Base-by-base conservation (phyloP, 2,113 vertebrate species). In the Archilochus colubris region DNA sequence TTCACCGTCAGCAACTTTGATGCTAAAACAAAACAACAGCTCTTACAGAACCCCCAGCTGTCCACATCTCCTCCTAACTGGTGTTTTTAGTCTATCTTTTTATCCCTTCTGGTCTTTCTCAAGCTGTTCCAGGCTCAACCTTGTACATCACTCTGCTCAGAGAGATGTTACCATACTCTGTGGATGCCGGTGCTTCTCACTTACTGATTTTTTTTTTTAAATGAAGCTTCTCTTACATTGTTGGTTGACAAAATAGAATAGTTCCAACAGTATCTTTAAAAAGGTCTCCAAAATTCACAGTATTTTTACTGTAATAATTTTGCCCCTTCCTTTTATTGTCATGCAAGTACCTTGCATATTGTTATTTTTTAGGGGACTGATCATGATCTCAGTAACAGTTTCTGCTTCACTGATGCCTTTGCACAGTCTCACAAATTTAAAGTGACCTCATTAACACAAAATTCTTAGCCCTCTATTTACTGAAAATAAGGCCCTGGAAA, bases 1-100 rank as follows among this genome's bases (percentile, higher is more conserved):
- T 78, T 91, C 67, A 69, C 51, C 4, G 7, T 91, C 87, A 95
- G 82, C 76, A 88, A 3, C 64, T 80, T 73, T 2, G 4, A 89
- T n/a, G 54, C 28, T 83, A 70, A 90, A 95, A 69, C 25, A 90
- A 79, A 90, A 44, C 68, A 91, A 85, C 57, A 57, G 36, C 25
- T 80, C 55, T 88, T 76, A 73, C 24, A 86, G 22, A 17, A 44
- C 22, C 80, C 43, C 31, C 58, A 69, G 54, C 33, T 84, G 23
- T 69, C 44, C 36, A 27, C 43, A 20, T 46, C 33, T 73, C 10
- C 33, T 85, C 72, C 54, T 63, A 85, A 0, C 21, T 18, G 31
- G 21, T 48, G 38, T 48, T 73, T 38, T 25, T 31, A 46, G 21
- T 33, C 20, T 73, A 10, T 43, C 28, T 67, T 67, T 89, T 63